Base-by-base conservation (phyloP, 2,797 vertebrate species). In the Melanotaenia parkinsoni region DNA sequence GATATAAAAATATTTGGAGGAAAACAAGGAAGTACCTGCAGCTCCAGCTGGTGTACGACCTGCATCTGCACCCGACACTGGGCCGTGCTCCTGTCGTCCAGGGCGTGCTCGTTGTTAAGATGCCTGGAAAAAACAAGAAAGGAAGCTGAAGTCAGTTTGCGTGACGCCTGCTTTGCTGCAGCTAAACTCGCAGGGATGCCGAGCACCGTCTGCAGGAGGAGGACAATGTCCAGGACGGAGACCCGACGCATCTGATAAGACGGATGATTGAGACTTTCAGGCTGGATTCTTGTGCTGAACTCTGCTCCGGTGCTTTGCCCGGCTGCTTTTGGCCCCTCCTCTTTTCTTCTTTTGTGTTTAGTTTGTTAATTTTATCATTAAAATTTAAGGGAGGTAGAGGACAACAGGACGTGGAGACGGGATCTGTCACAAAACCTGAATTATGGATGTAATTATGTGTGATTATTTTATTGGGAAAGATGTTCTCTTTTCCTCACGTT, bases 21-120 rank as follows among this genome's bases (percentile, higher is more conserved):
- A 30, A 30, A 30, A 30, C 30, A 30, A 30, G 30, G 30, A 30
- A 30, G 86, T 98, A 99, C 98, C 98, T 99, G 98, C 92, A 99
- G 96, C 94, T 99, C 98, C 96, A 99, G 97, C 96, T 99, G 98
- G 93, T 99, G 98, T 81, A 99, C 98, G 93, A 99, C 98, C 96
- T 99, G 98, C 98, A 99, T 99, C 93, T 99, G 98, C 91, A 99
- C 98, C 93, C 98, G 97, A 94, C 98, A 99, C 95, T 99, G 98
- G 89, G 98, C 98, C 76, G 98, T 99, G 95, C 98, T 99, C 95
- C 98, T 96, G 95, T 99, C 98, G 90, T 99, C 98, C 95, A 99
- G 94, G 90, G 97, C 98, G 89, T 99, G 98, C 95, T 99, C 98
- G 86, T 95, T 97, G 96, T 99, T 99, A 90, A 99, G 98, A 95